Conservation (phyloP, 2,113 vertebrate species). For the Eudyptes chrysolophus region DNA sequence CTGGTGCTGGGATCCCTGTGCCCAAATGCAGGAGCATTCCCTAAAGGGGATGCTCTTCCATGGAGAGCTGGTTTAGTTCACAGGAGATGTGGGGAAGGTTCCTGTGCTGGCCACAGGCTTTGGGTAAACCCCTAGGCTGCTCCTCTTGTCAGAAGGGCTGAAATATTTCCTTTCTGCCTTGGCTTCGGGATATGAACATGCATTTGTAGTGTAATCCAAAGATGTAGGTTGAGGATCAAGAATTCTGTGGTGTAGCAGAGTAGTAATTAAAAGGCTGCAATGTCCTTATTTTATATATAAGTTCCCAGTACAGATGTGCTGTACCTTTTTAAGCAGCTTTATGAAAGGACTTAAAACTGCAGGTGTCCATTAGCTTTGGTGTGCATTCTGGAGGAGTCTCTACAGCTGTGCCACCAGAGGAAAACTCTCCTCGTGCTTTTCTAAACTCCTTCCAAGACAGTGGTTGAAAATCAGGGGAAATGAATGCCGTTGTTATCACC, state of each 20-base stretch:
- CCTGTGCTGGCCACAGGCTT: not conserved
- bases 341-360: not conserved
- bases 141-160: not conserved
- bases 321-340: not conserved
- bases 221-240: not conserved
- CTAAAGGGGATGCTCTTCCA: not conserved
- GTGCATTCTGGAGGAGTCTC: not conserved
- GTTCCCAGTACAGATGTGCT: not conserved
- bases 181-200: not conserved
- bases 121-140: not conserved
- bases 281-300: not conserved
- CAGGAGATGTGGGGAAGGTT: not conserved
- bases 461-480: not conserved
- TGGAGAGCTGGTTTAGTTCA: not conserved
- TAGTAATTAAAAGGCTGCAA: not conserved
- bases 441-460: not conserved
- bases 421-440: not conserved
- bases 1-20: not conserved
- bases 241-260: not conserved
- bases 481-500: not conserved
- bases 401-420: not conserved
- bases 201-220: not conserved
- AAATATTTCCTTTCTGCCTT: not conserved
- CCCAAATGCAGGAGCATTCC: fast-evolving
- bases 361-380: not conserved